phyloP scores from a whole-genome alignment of 2,113 vertebrate species.

The Gorilla gorilla region DNA sequence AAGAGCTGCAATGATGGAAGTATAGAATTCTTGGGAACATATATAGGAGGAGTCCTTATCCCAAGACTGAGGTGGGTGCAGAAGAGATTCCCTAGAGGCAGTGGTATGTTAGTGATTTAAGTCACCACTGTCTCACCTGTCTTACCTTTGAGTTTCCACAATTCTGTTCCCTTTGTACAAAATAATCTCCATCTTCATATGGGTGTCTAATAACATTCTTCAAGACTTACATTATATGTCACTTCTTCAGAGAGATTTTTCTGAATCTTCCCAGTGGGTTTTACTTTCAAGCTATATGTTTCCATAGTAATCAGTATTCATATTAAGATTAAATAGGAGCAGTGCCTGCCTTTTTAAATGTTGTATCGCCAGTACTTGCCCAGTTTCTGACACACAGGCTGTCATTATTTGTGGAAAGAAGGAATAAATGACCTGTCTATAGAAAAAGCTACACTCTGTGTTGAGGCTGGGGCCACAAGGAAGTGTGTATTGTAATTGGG shows the following conservation, averaged over 20 bases:
- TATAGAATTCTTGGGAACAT: background rate
- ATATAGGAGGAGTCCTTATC: fast-evolving
- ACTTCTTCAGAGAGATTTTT: background rate
- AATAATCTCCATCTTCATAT: background rate
- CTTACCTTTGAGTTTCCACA: background rate
- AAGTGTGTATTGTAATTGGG: background rate
- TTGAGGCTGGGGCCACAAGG: background rate
- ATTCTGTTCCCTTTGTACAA: background rate
- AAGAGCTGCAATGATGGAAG: background rate
- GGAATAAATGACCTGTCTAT: background rate
- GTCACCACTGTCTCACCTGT: background rate
- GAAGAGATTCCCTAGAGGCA: background rate
- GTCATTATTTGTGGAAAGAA: background rate
- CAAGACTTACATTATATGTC: background rate
- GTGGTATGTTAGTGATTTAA: background rate
- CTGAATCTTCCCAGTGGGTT: background rate
- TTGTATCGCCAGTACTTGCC: background rate
- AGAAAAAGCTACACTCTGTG: background rate
- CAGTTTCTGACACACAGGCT: background rate
- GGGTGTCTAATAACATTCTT: background rate
- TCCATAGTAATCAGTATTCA: background rate
- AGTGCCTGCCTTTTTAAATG: background rate
- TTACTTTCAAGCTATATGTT: background rate
- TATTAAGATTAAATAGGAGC: background rate
- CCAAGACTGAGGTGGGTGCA: background rate